Evolutionary conservation across 2,113 vertebrate genomes (phyloP), one percentile per base, ranked within the genome.

Genomic region (Monopterus albus): DNA sequence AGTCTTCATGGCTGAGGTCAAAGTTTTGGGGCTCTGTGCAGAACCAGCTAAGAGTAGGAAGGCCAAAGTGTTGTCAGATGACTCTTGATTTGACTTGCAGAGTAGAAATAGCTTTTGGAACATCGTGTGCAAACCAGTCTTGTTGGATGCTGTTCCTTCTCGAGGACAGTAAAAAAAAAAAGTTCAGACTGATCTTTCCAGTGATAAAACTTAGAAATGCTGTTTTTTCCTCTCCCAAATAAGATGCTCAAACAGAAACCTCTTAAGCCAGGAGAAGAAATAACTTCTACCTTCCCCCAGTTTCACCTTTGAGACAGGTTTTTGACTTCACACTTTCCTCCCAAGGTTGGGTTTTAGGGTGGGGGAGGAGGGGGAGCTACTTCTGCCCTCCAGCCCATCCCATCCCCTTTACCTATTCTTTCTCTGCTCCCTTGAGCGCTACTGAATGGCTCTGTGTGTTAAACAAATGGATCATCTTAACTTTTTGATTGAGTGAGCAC

Each of bases 381-480:
- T 78, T 72, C 79, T 80, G 78, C 88, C 84, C 83, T 49, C 62
- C 7, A 75, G 84, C 82, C 82, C 75, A 60, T 91, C 89, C 89
- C 87, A 52, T 79, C 79, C 78, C 81, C 84, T 82, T 38, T 20
- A 69, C 74, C 89, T 78, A 81, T 89, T 91, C 83, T 89, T 84
- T 81, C 88, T 79, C 74, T 83, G 68, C 84, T 91, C 88, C 87
- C 91, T 92, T 90, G 89, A 92, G 92, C 60, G 87, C 84, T 72
- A 56, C 88, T 93, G 90, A 93, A 94, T 91, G 85, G 90, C 70
- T 82, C 89, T 88, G 91, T 92, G 92, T 93, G 92, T 93, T 92
- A 90, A 93, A 92, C 91, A 92, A 92, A 94, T 92, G 90, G 92
- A 92, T 93, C 91, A 91, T 93, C 91, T 93, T 93, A 88, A 93